Evolutionary conservation across 2,888 invertebrate species (phyloP).

Genomic region (Chrysina gloriosa): DNA sequence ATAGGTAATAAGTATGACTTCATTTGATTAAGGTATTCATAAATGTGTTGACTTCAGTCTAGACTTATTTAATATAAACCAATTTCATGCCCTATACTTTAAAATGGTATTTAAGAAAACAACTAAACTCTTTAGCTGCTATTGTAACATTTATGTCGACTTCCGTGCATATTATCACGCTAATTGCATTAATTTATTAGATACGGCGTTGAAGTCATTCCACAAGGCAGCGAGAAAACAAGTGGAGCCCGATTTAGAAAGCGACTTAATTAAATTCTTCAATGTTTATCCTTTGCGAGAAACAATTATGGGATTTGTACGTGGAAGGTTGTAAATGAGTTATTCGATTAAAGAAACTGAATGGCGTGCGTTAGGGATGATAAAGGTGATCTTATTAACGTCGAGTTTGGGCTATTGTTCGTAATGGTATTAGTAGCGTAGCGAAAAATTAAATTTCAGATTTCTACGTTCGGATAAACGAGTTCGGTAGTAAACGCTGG

Average conservation of each 20-base stretch:
- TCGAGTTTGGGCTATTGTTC: not conserved
- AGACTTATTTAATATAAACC: too few species aligned
- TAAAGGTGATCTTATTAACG: conserved; percentile 3
- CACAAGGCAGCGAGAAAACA: not conserved
- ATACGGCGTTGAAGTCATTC: too few species aligned
- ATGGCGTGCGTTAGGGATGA: not conserved
- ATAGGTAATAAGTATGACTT: too few species aligned
- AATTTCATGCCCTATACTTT: too few species aligned
- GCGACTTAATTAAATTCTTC: conserved; percentile 24
- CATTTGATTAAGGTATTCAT: too few species aligned
- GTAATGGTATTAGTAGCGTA: not conserved
- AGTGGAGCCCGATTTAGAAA: not conserved
- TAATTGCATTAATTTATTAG: conserved; percentile 16
- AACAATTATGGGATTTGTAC: conserved; percentile 16
- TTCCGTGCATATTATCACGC: not conserved
- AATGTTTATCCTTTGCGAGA: not conserved
- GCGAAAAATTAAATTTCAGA: conserved; percentile 21
- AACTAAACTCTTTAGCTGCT: not conserved
- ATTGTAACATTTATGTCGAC: not conserved
- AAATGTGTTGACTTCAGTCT: too few species aligned
- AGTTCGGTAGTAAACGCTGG: conserved; percentile 1
- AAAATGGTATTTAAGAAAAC: not conserved
- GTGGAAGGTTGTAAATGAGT: not conserved
- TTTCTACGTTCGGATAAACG: not conserved
- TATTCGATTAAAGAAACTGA: conserved; percentile 13